Evolutionary conservation across 2,888 invertebrate species (phyloP), one percentile per base, ranked within the genome.

Genomic region (Ormyrus rosae): DNA sequence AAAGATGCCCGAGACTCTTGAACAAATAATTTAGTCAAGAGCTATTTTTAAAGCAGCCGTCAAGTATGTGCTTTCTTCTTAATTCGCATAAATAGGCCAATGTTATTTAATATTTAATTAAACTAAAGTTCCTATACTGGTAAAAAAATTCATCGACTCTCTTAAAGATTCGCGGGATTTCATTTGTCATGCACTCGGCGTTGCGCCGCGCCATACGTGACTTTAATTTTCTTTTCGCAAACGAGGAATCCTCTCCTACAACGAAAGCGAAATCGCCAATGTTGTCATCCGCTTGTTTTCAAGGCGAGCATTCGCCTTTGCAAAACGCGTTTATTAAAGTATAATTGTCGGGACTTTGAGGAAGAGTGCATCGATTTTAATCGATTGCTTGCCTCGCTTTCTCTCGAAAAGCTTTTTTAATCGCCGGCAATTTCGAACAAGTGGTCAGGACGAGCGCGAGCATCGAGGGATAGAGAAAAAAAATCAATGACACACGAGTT

Each of bases 401-500:
- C 71, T 69, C 69, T 19, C 58, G 51, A 46, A 50, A 5, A 67
- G 13, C 55, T 60, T 72, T 63, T 80, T 75, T 67, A 10, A 6
- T 5, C 34, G 7, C 34, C 5, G 5, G 5, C 64, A 56, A 55
- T 53, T 70, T 55, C 45, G 13, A 70, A 4, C 65, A 58, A 70
- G 34, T 2, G 56, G 19, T 61, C 45, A 10, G 3, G n/a, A 34
- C 34, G 60, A 72, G 68, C 51, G 50, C 13, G 48, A 13, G 65
- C 19, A 19, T 19, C 19, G 19, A 19, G 19, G 19, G 19, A 46
- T 5, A n/a, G 58, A 9, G 19, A n/a, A 76, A 72, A 76, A 80
- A 70, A 67, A 71, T 63, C 70, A 63, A 78, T 70, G 78, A 73
- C 70, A 71, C 74, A 63, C 74, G 51, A 51, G 60, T 65, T 68